Evolutionary conservation across 2,797 vertebrate species (phyloP).

Genomic region (Sebastes miniatus): DNA sequence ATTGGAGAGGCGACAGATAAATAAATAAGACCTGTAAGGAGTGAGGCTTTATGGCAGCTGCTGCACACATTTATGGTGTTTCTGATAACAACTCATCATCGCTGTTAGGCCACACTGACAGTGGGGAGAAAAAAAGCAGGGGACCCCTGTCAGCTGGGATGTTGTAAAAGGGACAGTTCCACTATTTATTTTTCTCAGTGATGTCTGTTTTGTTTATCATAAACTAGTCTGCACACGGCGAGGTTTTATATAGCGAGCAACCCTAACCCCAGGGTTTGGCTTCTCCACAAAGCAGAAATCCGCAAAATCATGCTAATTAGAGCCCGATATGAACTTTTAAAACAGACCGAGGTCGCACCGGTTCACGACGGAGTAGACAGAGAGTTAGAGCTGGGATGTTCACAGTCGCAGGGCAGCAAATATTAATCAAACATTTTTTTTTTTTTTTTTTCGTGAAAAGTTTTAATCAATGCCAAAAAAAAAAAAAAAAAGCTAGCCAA

Average conservation of each 20-base stretch:
- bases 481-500: not conserved
- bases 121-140: not conserved
- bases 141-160: slow-evolving; percentile 6
- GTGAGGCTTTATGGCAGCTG: slow-evolving; percentile 63
- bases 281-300: not conserved
- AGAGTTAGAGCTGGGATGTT: not conserved
- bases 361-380: not conserved
- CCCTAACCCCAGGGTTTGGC: not conserved
- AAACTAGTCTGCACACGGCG: not conserved
- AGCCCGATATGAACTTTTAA: not conserved
- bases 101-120: slow-evolving; percentile 46
- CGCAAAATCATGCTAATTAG: not conserved
- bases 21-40: slow-evolving; percentile 58
- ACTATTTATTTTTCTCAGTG: slow-evolving; percentile 20
- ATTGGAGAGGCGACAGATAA: slow-evolving; percentile 48
- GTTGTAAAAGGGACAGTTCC: slow-evolving; percentile 32
- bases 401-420: not conserved
- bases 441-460: not conserved
- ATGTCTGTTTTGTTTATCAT: slow-evolving; percentile 31
- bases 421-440: not conserved
- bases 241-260: not conserved
- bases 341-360: not conserved
- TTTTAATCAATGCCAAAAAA: not conserved
- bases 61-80: slow-evolving; percentile 59
- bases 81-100: slow-evolving; percentile 65